These are phyloP conservation scores for Tenrec ecaudatus DNA, from an alignment of 2,113 vertebrate species.

Conservation along the genomic window DNA sequence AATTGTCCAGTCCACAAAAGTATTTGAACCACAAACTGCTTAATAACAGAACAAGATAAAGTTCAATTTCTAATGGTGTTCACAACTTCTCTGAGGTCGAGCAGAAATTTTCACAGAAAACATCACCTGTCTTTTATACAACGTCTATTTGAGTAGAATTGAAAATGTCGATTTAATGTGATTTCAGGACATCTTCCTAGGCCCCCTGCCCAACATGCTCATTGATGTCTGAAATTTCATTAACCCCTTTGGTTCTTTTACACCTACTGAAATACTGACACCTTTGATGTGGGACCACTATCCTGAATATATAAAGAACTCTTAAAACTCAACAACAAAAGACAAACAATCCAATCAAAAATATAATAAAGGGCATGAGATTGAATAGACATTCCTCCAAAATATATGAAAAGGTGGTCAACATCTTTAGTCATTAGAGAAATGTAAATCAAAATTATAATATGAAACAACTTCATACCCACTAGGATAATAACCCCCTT, in stretches of 20 bases:
- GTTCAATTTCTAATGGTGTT: neutral
- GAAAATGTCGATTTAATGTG: neutral
- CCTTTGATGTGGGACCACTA: neutral
- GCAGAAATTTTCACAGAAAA: neutral
- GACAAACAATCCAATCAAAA: neutral
- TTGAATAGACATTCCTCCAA: neutral
- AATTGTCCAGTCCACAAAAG: neutral
- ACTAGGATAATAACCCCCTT: neutral
- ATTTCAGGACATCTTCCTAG: neutral
- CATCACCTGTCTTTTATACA: neutral
- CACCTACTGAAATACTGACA: neutral
- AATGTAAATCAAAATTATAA: neutral
- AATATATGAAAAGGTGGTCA: neutral
- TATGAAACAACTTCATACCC: neutral
- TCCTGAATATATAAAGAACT: neutral
- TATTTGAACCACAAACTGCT: neutral
- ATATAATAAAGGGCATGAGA: neutral
- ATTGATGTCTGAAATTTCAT: neutral
- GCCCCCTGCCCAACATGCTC: neutral
- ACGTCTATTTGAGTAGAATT: neutral
- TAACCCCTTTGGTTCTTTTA: neutral
- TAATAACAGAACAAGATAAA: neutral
- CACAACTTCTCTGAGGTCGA: neutral
- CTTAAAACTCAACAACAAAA: neutral
- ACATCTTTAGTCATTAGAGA: neutral